phyloP scores from a whole-genome alignment of 2,797 vertebrate species.

The Xiphorhynchus erythropygius region DNA sequence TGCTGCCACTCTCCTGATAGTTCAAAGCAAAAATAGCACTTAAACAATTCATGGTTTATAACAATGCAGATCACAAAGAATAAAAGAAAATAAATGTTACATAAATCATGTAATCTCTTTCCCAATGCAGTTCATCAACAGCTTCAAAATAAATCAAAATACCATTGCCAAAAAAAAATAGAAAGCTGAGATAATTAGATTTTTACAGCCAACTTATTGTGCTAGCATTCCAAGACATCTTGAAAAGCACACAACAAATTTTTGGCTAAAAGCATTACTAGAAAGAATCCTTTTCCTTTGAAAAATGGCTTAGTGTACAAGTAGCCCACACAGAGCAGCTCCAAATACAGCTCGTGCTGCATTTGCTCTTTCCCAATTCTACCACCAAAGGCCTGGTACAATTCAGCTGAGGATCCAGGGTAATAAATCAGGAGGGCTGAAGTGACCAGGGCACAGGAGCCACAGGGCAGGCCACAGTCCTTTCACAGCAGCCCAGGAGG shows the following conservation, averaged over 20 bases:
- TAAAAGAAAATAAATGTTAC: slow-evolving; percentile 67
- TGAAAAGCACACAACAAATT: neutral
- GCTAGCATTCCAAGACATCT: neutral
- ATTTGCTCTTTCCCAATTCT: neutral
- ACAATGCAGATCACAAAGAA: slow-evolving; percentile 64
- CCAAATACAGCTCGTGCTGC: neutral
- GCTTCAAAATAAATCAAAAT: slow-evolving; percentile 60
- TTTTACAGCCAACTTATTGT: neutral
- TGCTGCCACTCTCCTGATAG: slow-evolving; percentile 43
- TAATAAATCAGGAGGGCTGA: neutral
- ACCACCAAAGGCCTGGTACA: neutral
- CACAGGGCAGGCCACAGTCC: neutral
- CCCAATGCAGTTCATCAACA: slow-evolving; percentile 45
- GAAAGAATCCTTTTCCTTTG: neutral
- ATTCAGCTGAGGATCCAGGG: neutral
- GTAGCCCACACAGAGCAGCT: neutral
- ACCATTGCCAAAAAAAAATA: neutral
- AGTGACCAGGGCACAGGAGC: neutral
- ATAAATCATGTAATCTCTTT: slow-evolving; percentile 64
- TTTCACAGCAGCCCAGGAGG: neutral
- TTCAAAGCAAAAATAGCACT: slow-evolving; percentile 65
- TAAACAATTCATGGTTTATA: slow-evolving; percentile 64
- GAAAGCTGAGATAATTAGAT: slow-evolving; percentile 32
- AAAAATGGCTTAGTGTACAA: neutral
- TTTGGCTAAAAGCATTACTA: neutral